These are phyloP conservation scores for Melikaiella ostensackeni DNA, from an alignment of 2,888 invertebrate genomes.

Conservation along the genomic window DNA sequence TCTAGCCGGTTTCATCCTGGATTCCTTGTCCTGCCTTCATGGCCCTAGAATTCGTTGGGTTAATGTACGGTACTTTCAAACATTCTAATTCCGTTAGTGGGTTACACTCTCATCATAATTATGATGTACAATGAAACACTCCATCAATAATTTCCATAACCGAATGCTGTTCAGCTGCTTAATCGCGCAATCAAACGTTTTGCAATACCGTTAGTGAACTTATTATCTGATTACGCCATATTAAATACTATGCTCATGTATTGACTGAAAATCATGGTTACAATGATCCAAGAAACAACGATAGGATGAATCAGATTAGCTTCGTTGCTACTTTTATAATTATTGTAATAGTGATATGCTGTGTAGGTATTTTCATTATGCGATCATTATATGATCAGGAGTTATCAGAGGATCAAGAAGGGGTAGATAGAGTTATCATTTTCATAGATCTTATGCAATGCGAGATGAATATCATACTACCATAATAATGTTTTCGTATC, in stretches of 20 bases:
- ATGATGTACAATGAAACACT: constrained; percentile 13
- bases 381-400: constrained; percentile 20
- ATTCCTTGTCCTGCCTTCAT: neutral
- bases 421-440: neutral
- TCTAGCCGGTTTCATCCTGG: constrained; percentile 6
- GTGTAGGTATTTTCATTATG: constrained; percentile 5
- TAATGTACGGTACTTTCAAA: constrained; percentile 13
- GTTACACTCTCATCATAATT: constrained; percentile 48
- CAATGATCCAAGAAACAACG: constrained; percentile 2
- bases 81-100: constrained; percentile 54
- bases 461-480: neutral
- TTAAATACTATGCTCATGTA: neutral
- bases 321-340: constrained; percentile 21
- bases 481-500: neutral
- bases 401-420: neutral
- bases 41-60: constrained; percentile 1
- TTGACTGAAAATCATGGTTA: neutral
- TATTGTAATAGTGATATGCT: neutral
- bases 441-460: no score
- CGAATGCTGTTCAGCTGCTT: neutral
- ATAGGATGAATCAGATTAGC: constrained; percentile 22
- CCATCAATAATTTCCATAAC: constrained; percentile 28
- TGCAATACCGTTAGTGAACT: constrained; percentile 34
- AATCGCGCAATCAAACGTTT: constrained; percentile 18
- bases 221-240: constrained; percentile 29